Percentiles rank a stretch among this genome's conserved stretches.
Conservation (phyloP, 1,140 invertebrate genomes). For the Phenacoccus solenopsis region DNA sequence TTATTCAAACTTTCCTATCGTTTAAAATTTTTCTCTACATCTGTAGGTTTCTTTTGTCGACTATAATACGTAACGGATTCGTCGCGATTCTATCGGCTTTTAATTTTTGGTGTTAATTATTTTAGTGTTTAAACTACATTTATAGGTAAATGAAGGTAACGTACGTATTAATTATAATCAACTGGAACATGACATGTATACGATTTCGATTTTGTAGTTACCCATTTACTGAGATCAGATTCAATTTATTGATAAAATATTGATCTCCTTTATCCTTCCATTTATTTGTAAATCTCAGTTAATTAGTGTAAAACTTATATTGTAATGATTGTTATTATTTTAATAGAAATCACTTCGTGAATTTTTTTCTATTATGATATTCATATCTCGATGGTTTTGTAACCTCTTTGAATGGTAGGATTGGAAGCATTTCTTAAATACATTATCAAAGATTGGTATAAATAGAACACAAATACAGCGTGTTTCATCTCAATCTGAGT, state of each 20-base stretch:
- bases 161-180: background rate
- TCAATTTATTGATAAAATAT: background rate
- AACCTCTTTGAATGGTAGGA: background rate
- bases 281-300: background rate
- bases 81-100: background rate
- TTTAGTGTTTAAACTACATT: background rate
- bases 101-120: background rate
- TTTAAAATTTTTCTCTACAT: background rate
- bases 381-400: too few relatives aligned
- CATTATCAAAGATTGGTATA: too few relatives aligned
- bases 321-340: background rate
- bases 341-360: background rate
- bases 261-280: background rate
- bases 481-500: too few relatives aligned
- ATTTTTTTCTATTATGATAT: background rate
- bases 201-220: background rate
- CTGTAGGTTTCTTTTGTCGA: background rate
- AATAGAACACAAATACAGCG: too few relatives aligned
- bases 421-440: too few relatives aligned
- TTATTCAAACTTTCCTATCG: background rate
- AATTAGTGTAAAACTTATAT: background rate
- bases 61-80: background rate
- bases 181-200: background rate
- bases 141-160: background rate
- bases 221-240: background rate